Evolutionary conservation across 1,140 invertebrate genomes (phyloP).

Genomic region (Oscheius sp.): DNA sequence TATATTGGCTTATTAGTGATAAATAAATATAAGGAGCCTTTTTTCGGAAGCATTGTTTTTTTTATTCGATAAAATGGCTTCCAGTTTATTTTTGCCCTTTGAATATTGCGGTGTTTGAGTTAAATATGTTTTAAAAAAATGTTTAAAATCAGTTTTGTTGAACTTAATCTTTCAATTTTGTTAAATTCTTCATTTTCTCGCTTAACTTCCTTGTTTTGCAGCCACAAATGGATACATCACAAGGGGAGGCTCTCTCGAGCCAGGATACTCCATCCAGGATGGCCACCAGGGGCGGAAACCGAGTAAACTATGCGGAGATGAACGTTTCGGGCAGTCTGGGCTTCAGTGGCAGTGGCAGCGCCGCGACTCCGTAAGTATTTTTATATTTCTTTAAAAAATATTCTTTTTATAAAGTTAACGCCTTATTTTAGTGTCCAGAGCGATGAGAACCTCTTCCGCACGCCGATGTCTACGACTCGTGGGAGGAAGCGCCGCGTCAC

Average conservation of each 20-base stretch:
- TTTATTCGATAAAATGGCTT: too few relatives aligned
- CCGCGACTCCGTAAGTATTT: too few relatives aligned
- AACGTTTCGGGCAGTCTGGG: neutral
- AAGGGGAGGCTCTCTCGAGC: neutral
- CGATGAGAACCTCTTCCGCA: constrained; percentile 11
- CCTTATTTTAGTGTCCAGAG: neutral
- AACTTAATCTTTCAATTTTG: too few relatives aligned
- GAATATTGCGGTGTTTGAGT: too few relatives aligned
- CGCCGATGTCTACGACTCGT: constrained; percentile 28
- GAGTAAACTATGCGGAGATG: constrained; percentile 10
- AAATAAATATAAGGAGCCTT: too few relatives aligned
- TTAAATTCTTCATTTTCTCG: neutral
- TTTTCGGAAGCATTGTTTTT: too few relatives aligned
- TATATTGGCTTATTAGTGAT: too few relatives aligned
- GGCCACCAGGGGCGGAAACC: constrained; percentile 8
- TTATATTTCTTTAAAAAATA: too few relatives aligned
- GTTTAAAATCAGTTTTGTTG: too few relatives aligned
- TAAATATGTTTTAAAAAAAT: too few relatives aligned
- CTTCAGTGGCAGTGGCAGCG: neutral
- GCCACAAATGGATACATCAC: neutral
- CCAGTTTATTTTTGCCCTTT: too few relatives aligned
- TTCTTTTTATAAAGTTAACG: too few relatives aligned
- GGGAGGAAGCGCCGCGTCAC: constrained; percentile 12
- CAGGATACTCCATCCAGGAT: neutral
- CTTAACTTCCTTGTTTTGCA: neutral